Conservation (phyloP, 1,140 invertebrate species). For the Heliconius congener region DNA sequence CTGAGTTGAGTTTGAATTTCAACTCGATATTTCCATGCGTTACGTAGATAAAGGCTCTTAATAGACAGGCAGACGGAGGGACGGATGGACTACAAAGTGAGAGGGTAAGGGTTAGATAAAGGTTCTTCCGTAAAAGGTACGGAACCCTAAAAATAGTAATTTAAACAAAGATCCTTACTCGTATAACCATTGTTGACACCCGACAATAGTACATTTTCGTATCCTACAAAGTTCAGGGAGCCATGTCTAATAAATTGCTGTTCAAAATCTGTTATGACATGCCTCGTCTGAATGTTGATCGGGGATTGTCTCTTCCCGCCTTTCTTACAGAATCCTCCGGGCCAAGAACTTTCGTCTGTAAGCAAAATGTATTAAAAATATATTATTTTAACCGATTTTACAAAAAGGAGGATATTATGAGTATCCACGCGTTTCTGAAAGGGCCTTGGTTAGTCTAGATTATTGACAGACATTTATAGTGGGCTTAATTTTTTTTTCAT, state of each 20-base stretch:
- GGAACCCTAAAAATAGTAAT: no score
- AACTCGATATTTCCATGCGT: no score
- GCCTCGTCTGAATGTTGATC: slow-evolving; percentile 55
- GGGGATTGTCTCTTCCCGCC: slow-evolving; percentile 64
- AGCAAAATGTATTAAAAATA: background rate
- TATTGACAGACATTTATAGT: no score
- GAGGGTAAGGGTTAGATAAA: no score
- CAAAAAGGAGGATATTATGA: background rate
- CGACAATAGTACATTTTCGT: slow-evolving; percentile 53
- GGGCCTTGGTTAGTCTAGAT: no score
- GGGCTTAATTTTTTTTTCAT: no score
- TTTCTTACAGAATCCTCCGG: slow-evolving; percentile 51
- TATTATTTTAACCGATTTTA: background rate
- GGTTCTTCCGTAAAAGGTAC: no score
- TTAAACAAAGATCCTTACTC: slow-evolving; percentile 42
- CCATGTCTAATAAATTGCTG: slow-evolving; percentile 61
- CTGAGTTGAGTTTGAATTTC: no score
- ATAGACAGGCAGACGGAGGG: no score
- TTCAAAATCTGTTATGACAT: slow-evolving; percentile 53
- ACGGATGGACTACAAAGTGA: no score
- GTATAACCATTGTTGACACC: slow-evolving; percentile 66
- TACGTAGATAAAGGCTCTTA: no score
- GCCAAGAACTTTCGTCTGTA: slow-evolving; percentile 48
- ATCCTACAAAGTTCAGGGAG: slow-evolving; percentile 52
- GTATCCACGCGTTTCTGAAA: no score